Evolutionary conservation across 92 coral and sea anemone genomes (phyloP).

Genomic region (Phenganax subtilis): DNA sequence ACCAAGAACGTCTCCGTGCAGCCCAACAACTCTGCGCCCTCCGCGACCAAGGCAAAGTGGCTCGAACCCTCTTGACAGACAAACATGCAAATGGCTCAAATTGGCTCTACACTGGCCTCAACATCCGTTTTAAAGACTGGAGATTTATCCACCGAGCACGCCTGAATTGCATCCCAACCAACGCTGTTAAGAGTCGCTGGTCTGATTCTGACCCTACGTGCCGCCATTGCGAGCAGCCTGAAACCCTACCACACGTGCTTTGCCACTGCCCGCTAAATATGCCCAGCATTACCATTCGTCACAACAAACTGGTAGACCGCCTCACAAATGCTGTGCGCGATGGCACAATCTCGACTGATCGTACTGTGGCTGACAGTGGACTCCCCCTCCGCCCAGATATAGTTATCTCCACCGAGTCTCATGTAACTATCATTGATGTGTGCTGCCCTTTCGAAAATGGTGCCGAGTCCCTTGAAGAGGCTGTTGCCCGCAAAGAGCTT

Average conservation of each 20-base stretch:
- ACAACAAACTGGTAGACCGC: too few relatives aligned
- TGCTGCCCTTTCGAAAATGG: slow-evolving; percentile 9
- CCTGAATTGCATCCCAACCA: not conserved
- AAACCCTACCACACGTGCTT: too few relatives aligned
- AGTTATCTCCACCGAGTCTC: not conserved
- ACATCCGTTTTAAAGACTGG: not conserved
- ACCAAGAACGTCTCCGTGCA: not conserved
- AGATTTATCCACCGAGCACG: not conserved
- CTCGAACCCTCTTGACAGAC: not conserved
- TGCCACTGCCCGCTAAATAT: too few relatives aligned
- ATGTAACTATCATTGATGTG: not conserved
- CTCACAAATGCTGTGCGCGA: too few relatives aligned
- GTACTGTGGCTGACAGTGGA: too few relatives aligned
- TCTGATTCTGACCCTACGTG: too few relatives aligned
- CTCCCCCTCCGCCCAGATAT: not conserved
- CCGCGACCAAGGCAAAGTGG: not conserved
- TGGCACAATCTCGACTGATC: too few relatives aligned
- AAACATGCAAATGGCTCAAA: not conserved
- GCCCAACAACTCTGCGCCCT: not conserved
- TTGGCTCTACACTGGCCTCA: too few relatives aligned
- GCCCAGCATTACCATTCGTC: too few relatives aligned
- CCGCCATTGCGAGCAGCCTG: too few relatives aligned
- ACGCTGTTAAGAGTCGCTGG: not conserved
- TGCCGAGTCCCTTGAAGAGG: not conserved
- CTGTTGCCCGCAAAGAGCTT: too few relatives aligned